Conservation (phyloP, 2,113 vertebrate genomes). For the Albula glossodonta region DNA sequence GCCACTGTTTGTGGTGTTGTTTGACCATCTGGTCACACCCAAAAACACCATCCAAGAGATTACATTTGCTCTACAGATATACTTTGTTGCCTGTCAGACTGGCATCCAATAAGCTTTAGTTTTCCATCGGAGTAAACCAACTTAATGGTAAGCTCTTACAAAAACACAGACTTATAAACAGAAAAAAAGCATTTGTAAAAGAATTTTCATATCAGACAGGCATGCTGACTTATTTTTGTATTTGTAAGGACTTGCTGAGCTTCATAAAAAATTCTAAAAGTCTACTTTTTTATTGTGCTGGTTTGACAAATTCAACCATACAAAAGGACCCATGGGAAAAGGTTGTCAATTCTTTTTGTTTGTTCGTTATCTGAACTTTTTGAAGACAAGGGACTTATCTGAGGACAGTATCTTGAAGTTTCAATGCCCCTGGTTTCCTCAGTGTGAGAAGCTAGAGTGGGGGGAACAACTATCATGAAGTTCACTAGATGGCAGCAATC, state of each 20-base stretch:
- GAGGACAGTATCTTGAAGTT: background rate
- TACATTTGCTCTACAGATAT: constrained; percentile 52
- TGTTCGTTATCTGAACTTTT: too few relatives aligned
- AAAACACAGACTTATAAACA: constrained; percentile 34
- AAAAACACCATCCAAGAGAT: constrained; percentile 24
- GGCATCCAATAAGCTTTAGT: constrained; percentile 24
- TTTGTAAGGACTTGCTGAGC: constrained; percentile 13
- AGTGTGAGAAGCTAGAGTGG: background rate
- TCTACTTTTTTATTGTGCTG: constrained; percentile 40
- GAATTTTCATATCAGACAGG: constrained; percentile 30
- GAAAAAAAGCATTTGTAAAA: constrained; percentile 42
- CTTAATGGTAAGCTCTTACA: constrained; percentile 28
- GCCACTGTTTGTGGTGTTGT: constrained; percentile 19
- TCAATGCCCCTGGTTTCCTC: background rate
- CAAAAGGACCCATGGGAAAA: constrained; percentile 11
- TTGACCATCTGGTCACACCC: constrained; percentile 29
- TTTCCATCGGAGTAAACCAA: constrained; percentile 41
- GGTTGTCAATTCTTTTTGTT: too few relatives aligned
- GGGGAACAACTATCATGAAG: background rate
- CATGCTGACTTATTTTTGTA: background rate
- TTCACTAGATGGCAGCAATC: constrained; percentile 74
- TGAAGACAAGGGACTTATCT: too few relatives aligned
- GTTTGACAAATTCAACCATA: background rate
- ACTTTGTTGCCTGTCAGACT: constrained; percentile 26
- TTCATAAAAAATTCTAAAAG: constrained; percentile 10